phyloP scores from a whole-genome alignment of 2,797 vertebrate species.

The Schizopygopsis pylzovi region DNA sequence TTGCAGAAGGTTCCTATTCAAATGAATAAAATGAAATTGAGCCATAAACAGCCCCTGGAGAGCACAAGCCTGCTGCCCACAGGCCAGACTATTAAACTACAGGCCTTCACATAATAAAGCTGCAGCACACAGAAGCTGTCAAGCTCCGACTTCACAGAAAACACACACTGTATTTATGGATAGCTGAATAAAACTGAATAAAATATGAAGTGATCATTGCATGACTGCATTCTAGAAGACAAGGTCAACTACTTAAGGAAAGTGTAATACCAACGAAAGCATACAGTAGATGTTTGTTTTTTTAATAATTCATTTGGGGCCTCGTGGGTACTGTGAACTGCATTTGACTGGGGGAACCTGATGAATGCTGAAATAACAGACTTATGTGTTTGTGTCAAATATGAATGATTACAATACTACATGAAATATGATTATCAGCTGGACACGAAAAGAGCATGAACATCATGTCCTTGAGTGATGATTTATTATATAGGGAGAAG shows the following conservation, averaged over 20 bases:
- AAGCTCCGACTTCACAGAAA: constrained; percentile 23
- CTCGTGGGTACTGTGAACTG: constrained; percentile 31
- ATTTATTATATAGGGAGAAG: neutral
- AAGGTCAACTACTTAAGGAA: constrained; percentile 13
- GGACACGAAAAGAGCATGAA: neutral
- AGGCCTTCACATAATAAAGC: constrained; percentile 28
- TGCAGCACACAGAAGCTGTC: neutral
- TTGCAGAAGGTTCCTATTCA: constrained; percentile 58
- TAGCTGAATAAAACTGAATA: constrained; percentile 28
- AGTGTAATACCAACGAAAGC: neutral
- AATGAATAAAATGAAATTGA: constrained; percentile 57
- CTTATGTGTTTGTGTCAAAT: constrained; percentile 19
- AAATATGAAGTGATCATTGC: constrained; percentile 12
- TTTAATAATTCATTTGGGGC: constrained; percentile 26
- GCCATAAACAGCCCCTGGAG: constrained; percentile 62
- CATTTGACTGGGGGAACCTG: constrained; percentile 23
- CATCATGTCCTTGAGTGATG: neutral
- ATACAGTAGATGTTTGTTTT: neutral
- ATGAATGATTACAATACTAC: constrained; percentile 19
- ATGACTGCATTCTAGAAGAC: constrained; percentile 5
- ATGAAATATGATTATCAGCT: constrained; percentile 45
- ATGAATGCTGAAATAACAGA: constrained; percentile 32
- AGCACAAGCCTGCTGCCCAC: constrained; percentile 38
- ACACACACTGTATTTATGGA: constrained; percentile 42
- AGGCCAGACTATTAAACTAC: constrained; percentile 43